phyloP scores from a whole-genome alignment of 1,140 invertebrate genomes.

The Eulimnadia texana region DNA sequence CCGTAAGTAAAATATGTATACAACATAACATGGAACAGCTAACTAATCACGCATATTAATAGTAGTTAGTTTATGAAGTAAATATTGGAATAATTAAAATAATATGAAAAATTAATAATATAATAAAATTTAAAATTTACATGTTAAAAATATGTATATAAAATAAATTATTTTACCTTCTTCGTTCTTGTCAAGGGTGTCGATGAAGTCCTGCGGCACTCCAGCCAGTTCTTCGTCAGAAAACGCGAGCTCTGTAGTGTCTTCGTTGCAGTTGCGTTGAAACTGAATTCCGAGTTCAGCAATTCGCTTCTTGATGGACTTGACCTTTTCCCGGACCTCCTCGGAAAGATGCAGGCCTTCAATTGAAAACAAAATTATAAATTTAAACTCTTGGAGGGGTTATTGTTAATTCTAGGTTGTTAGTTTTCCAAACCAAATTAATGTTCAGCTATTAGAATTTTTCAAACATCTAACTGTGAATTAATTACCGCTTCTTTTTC shows the following conservation, averaged over 20 bases:
- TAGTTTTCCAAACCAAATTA: too few relatives aligned
- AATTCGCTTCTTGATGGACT: slow-evolving; percentile 34
- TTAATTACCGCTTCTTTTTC: slow-evolving; percentile 33
- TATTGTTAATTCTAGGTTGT: too few relatives aligned
- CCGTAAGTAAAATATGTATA: too few relatives aligned
- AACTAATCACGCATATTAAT: too few relatives aligned
- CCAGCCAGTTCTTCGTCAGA: slow-evolving; percentile 33
- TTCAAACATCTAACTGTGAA: neutral
- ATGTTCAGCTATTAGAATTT: neutral
- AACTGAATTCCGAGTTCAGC: slow-evolving; percentile 36
- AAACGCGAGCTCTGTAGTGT: slow-evolving; percentile 35
- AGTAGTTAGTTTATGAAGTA: too few relatives aligned
- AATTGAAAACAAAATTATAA: slow-evolving; percentile 6
- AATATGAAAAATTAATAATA: too few relatives aligned
- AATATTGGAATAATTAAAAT: too few relatives aligned
- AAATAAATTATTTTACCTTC: neutral
- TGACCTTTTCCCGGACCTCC: slow-evolving; percentile 31
- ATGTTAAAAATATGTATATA: neutral
- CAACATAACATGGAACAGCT: too few relatives aligned
- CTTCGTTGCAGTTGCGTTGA: slow-evolving; percentile 36
- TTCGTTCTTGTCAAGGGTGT: slow-evolving; percentile 30
- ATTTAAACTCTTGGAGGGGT: slow-evolving; percentile 9
- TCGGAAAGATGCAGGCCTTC: slow-evolving; percentile 34
- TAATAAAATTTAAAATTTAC: slow-evolving; percentile 21
- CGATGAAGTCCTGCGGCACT: slow-evolving; percentile 32